Evolutionary conservation across 1,140 invertebrate genomes (phyloP), one percentile per base, ranked within the genome.

Genomic region (Hypothenemus hampei): DNA sequence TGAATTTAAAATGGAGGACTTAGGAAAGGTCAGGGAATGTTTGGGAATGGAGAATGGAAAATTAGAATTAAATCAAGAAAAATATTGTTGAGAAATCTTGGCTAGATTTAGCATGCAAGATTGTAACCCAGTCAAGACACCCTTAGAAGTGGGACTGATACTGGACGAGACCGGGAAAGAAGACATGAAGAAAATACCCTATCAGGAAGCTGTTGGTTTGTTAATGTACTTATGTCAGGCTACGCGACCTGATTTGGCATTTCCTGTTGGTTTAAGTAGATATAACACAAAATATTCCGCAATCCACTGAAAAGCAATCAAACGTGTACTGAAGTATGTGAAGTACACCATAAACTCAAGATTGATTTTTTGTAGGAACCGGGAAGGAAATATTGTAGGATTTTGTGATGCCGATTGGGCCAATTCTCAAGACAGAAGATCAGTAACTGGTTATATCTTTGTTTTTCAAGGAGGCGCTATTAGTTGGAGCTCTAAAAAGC

Each of bases 401-500:
- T 61, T 61, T 55, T 52, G 41, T 18, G 67, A 71, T 47, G 69
- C 68, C 33, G 70, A 71, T 40, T 72, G 67, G 63, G 60, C 48
- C 43, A 22, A 64, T 61, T 22, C 37, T 22, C 26, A 54, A 7
- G 58, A 72, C 53, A 56, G 64, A 44, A 48, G 49, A 60, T 70
- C 67, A 3, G 59, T 63, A 24, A 67, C 65, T n/a, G 71, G 74
- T 2, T 71, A 65, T 54, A 44, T 70, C 0, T 69, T 70, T 49
- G 35, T 55, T 72, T 41, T 31, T 13, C 26, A 31, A 13, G 26
- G 26, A 31, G n/a, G 69, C 18, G 67, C 75, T 41, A 72, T 77
- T 45, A 72, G 71, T n/a, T 80, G 74, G 59, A 72, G 75, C 64
- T 73, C 74, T 58, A 74, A 69, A 22, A 75, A 72, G 59, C 78